Conservation (phyloP, 2,888 invertebrate genomes). For the Rhyacophila evoluta region DNA sequence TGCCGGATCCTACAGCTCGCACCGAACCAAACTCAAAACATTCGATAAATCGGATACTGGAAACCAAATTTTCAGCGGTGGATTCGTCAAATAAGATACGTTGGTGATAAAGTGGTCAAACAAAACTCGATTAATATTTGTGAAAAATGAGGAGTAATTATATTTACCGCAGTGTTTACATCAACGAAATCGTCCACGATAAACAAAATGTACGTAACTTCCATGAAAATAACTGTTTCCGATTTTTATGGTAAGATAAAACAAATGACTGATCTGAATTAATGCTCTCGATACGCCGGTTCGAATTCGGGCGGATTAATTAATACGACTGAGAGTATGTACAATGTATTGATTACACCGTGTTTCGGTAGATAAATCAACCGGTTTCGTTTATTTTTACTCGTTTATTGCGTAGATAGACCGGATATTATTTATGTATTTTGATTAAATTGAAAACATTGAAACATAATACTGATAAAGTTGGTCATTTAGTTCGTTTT, state of each 20-base stretch:
- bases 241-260: slow-evolving; percentile 13
- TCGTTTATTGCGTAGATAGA: neutral
- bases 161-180: too few relatives aligned
- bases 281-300: slow-evolving; percentile 16
- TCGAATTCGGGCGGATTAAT: slow-evolving; percentile 39
- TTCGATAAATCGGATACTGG: too few relatives aligned
- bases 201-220: too few relatives aligned
- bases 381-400: slow-evolving; percentile 34
- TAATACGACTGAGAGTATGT: slow-evolving; percentile 39
- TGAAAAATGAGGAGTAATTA: too few relatives aligned
- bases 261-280: slow-evolving; percentile 13
- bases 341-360: slow-evolving; percentile 48
- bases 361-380: slow-evolving; percentile 40
- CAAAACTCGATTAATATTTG: too few relatives aligned
- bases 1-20: too few relatives aligned
- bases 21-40: too few relatives aligned
- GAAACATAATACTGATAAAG: neutral
- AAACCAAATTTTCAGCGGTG: too few relatives aligned
- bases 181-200: too few relatives aligned
- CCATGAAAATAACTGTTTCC: slow-evolving; percentile 10
- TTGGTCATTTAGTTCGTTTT: neutral
- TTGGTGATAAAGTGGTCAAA: too few relatives aligned
- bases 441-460: neutral
- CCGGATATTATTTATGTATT: neutral
- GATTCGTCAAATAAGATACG: too few relatives aligned